Conservation (phyloP, 2,888 invertebrate species). For the Patella caerulea region DNA sequence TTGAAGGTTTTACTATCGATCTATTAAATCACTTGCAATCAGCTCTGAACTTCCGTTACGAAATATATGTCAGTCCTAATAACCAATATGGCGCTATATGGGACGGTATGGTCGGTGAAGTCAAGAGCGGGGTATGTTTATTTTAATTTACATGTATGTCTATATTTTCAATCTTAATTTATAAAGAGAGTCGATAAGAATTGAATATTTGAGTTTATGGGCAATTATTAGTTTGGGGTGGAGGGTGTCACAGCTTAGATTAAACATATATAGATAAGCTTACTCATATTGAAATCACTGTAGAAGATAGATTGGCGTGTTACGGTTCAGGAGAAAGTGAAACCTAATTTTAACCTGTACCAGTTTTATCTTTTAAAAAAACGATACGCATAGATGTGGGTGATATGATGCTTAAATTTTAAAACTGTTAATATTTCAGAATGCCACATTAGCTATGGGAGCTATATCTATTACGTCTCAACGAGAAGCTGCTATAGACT, state of each 20-base stretch:
- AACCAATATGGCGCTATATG: conserved; percentile 48
- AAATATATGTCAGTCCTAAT: conserved; percentile 47
- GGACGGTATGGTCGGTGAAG: conserved; percentile 60
- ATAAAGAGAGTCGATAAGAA: no score
- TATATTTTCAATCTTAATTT: no score
- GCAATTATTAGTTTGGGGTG: no score
- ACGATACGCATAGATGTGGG: no score
- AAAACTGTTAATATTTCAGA: conserved; percentile 40
- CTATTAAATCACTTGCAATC: conserved; percentile 46
- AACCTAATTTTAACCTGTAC: no score
- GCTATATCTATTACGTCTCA: conserved; percentile 62
- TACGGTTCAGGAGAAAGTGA: no score
- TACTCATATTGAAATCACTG: no score
- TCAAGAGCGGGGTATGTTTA: conserved; percentile 48
- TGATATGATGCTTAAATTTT: background rate
- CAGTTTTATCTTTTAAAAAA: no score
- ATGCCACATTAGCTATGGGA: conserved; percentile 60
- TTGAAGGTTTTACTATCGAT: conserved; percentile 62
- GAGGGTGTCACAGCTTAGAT: no score
- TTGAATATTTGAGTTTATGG: no score
- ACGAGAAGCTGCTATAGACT: conserved; percentile 59
- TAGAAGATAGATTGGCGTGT: no score
- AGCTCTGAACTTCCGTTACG: conserved; percentile 50
- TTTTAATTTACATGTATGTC: background rate
- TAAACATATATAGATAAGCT: no score